A percentile compares a stretch with the other conserved stretches of the same genome.
Evolutionary conservation across 2,113 vertebrate species (phyloP).

Genomic region (Callionymus lyra): DNA sequence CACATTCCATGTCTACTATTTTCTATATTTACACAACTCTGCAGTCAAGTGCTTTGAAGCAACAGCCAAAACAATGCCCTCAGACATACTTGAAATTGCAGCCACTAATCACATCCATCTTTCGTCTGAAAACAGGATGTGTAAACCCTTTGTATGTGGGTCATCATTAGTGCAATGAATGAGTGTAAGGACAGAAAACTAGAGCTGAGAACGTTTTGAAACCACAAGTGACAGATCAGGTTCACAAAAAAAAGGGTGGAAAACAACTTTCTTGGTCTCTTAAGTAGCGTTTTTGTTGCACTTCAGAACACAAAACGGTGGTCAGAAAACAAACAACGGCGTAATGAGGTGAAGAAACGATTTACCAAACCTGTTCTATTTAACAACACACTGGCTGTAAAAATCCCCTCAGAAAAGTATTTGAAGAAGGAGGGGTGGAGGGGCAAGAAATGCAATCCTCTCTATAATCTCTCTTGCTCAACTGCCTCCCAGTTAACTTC

Average conservation of each 20-base stretch:
- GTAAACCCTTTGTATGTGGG: no score
- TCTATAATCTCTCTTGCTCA: slow-evolving; percentile 40
- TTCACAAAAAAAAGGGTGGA: background rate
- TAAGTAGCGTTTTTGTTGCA: background rate
- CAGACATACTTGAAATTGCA: no score
- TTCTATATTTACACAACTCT: no score
- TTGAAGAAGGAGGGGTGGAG: slow-evolving; percentile 4
- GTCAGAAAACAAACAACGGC: background rate
- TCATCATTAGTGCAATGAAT: background rate
- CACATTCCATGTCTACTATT: no score
- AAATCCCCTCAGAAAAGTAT: slow-evolving; percentile 29
- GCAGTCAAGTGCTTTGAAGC: no score
- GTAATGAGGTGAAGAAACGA: slow-evolving; percentile 1
- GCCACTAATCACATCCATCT: no score
- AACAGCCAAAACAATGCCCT: no score
- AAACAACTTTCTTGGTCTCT: background rate
- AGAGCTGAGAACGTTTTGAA: background rate
- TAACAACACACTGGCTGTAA: slow-evolving; percentile 30
- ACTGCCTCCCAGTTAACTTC: slow-evolving; percentile 41
- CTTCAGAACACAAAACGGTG: background rate
- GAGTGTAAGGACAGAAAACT: background rate
- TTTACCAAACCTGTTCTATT: slow-evolving; percentile 13
- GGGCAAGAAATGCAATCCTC: slow-evolving; percentile 34
- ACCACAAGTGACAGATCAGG: background rate
- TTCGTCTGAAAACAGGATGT: no score